Evolutionary conservation across 1,140 invertebrate species (phyloP), one percentile per base, ranked within the genome.

Genomic region (Sarcophaga peregrina): DNA sequence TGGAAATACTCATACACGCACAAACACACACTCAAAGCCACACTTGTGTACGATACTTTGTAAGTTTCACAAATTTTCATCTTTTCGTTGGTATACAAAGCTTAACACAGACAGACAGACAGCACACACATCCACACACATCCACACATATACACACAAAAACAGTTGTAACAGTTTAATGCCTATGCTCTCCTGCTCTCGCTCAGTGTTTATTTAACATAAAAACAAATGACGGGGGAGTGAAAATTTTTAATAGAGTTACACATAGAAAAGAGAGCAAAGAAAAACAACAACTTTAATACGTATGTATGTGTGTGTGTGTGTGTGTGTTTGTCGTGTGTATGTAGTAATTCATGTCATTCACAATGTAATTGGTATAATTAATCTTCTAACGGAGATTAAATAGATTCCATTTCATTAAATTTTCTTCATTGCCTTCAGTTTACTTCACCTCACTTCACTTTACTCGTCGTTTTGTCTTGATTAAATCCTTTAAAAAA

Each of bases 341-440:
- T n/a, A n/a, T n/a, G n/a, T n/a, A n/a, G n/a, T n/a, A n/a, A n/a
- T 37, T 37, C 25, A 37, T 37, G 25, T 37, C 25, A 37, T 37
- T 37, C 25, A 37, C 0, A 13, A 58, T 13, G 54, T 58, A 58
- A 58, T 58, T 58, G 11, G n/a, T 58, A n/a, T 58, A 58, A 58
- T 58, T 58, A 58, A 58, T 58, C 54, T 58, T 58, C 13, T 37
- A n/a, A 58, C 54, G n/a, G 54, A 58, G 54, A 58, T 58, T 58
- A 58, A 58, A 58, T 58, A 58, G 54, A 58, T 37, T 37, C 25
- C 25, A 37, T 37, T 37, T 37, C 25, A 37, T 37, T 37, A 2
- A 1, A 37, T 37, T 37, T 37, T 58, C 13, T 58, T 58, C 13
- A 4, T 58, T 58, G 54, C 54, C n/a, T 58, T 58, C 15, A 13